These are phyloP conservation scores for Andrena minutula DNA, from an alignment of 2,888 invertebrate genomes.

Conservation along the genomic window DNA sequence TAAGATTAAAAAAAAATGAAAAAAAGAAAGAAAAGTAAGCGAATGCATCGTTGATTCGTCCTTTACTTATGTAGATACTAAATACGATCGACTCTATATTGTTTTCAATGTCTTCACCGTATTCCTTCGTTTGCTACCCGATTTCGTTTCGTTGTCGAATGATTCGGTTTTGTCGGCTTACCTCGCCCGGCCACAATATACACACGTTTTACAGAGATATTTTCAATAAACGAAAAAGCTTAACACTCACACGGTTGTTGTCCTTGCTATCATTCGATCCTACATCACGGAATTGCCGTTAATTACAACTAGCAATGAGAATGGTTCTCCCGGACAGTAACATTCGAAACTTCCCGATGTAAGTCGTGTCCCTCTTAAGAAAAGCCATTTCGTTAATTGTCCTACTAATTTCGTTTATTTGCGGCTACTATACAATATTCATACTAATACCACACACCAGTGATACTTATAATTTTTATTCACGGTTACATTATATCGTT, in stretches of 20 bases:
- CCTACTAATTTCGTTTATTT: no score
- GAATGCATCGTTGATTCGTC: slow-evolving; percentile 83
- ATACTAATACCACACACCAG: no score
- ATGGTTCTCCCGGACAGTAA: neutral
- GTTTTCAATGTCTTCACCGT: slow-evolving; percentile 79
- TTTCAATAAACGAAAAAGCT: slow-evolving; percentile 83
- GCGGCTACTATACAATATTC: no score
- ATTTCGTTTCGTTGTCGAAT: slow-evolving; percentile 77
- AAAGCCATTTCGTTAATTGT: no score
- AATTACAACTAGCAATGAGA: neutral
- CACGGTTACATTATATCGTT: no score
- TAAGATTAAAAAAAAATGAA: slow-evolving; percentile 79
- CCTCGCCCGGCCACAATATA: slow-evolving; percentile 81
- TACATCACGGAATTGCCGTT: slow-evolving; percentile 1
- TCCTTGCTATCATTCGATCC: slow-evolving; percentile 63
- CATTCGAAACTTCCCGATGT: no score
- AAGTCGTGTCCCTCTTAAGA: no score
- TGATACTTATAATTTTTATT: no score
- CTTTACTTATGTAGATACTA: slow-evolving; percentile 80
- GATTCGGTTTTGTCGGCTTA: slow-evolving; percentile 80
- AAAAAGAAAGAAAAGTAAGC: slow-evolving; percentile 72
- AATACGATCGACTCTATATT: slow-evolving; percentile 77
- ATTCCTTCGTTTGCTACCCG: slow-evolving; percentile 77
- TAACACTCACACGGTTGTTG: slow-evolving; percentile 78
- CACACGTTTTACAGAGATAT: slow-evolving; percentile 83